phyloP scores from a whole-genome alignment of 2,113 vertebrate genomes.

The Sylvilagus bachmani region DNA sequence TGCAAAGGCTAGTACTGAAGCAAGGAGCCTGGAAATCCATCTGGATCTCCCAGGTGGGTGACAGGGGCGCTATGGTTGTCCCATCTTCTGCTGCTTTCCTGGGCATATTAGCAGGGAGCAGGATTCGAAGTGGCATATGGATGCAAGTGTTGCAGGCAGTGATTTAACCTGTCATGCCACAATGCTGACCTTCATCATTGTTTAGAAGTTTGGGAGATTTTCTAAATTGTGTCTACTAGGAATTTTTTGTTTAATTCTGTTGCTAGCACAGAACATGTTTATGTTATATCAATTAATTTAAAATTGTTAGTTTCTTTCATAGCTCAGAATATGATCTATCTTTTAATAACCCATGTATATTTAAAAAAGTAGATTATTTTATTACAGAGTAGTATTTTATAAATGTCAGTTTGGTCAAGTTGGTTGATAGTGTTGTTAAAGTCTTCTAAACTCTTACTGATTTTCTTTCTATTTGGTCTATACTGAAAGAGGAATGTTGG shows the following conservation, averaged over 20 bases:
- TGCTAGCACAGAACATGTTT: neutral
- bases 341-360: neutral
- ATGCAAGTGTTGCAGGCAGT: no score
- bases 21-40: no score
- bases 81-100: no score
- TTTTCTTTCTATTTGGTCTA: no score
- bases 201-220: constrained; percentile 14
- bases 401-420: neutral
- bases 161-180: no score
- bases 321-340: neutral
- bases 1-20: no score
- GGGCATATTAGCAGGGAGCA: no score
- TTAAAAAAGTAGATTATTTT: constrained; percentile 2
- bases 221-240: neutral
- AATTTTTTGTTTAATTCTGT: constrained; percentile 14
- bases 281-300: neutral
- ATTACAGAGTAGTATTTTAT: neutral
- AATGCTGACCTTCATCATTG: neutral
- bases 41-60: no score
- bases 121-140: no score
- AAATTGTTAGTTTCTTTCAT: neutral
- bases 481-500: neutral
- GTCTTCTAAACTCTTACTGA: neutral
- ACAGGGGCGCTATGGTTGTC: no score
- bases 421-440: neutral